A percentile compares a stretch with the other conserved stretches of the same genome.
phyloP scores from a whole-genome alignment of 2,888 invertebrate species.

The Pogonocherus hispidulus region DNA sequence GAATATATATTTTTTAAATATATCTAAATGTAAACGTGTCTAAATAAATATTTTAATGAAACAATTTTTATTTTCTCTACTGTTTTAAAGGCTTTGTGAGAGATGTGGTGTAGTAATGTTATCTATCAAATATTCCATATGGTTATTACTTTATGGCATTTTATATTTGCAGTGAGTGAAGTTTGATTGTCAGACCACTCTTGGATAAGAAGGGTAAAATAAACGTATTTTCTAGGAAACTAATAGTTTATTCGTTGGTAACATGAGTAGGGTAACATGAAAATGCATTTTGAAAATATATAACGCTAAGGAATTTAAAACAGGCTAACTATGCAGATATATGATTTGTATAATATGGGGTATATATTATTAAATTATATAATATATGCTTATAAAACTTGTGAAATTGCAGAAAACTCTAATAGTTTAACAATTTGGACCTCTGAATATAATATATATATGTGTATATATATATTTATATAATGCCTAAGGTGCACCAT shows the following conservation, averaged over 20 bases:
- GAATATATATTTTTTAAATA: too few relatives aligned
- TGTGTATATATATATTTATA: slow-evolving; percentile 48
- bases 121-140: too few relatives aligned
- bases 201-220: too few relatives aligned
- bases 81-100: too few relatives aligned
- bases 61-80: too few relatives aligned
- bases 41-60: too few relatives aligned
- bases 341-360: slow-evolving; percentile 64
- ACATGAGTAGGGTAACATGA: slow-evolving; percentile 68
- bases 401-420: slow-evolving; percentile 70
- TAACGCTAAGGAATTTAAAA: slow-evolving; percentile 66
- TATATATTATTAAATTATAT: slow-evolving; percentile 64
- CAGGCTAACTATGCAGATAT: slow-evolving; percentile 66
- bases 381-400: slow-evolving; percentile 69
- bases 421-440: slow-evolving; percentile 69
- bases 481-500: slow-evolving; percentile 66
- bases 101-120: too few relatives aligned
- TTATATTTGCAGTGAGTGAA: too few relatives aligned
- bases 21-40: too few relatives aligned
- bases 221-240: slow-evolving; percentile 63
- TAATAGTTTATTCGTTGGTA: slow-evolving; percentile 69
- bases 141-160: too few relatives aligned
- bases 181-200: too few relatives aligned
- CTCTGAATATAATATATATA: slow-evolving; percentile 64
- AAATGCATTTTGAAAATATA: slow-evolving; percentile 68